Conservation (phyloP, 2,888 invertebrate genomes). For the Parascotia fuliginaria region DNA sequence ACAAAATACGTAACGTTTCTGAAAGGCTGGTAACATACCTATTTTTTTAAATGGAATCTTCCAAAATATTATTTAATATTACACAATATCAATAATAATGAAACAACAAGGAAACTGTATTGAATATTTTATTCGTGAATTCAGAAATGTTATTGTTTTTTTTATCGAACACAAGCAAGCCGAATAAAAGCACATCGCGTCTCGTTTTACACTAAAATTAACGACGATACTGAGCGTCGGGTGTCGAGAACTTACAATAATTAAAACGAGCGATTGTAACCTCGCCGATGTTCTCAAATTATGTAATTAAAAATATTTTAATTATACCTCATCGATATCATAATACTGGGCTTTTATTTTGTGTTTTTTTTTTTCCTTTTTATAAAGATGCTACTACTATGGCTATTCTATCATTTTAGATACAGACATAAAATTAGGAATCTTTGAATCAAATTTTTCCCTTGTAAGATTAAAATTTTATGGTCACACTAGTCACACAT, state of each 20-base stretch:
- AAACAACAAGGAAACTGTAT: constrained; percentile 6
- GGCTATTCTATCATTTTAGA: no score
- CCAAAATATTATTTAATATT: background rate
- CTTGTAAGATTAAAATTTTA: no score
- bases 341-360: constrained; percentile 44
- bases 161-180: constrained; percentile 39
- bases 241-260: constrained; percentile 68
- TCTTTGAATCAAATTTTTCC: no score
- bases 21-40: no score
- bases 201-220: constrained; percentile 67
- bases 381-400: no score
- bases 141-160: constrained; percentile 33
- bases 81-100: background rate
- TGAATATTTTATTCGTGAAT: constrained; percentile 8
- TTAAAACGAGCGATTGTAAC: constrained; percentile 70
- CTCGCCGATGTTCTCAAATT: constrained; percentile 67
- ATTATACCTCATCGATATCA: constrained; percentile 57
- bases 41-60: no score
- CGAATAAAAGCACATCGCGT: constrained; percentile 47
- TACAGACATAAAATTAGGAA: no score
- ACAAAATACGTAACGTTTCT: no score
- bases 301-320: constrained; percentile 72
- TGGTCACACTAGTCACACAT: no score
- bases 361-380: no score
- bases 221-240: constrained; percentile 62